phyloP scores from a whole-genome alignment of 2,797 vertebrate species.

The Coranthus polyacanthus region DNA sequence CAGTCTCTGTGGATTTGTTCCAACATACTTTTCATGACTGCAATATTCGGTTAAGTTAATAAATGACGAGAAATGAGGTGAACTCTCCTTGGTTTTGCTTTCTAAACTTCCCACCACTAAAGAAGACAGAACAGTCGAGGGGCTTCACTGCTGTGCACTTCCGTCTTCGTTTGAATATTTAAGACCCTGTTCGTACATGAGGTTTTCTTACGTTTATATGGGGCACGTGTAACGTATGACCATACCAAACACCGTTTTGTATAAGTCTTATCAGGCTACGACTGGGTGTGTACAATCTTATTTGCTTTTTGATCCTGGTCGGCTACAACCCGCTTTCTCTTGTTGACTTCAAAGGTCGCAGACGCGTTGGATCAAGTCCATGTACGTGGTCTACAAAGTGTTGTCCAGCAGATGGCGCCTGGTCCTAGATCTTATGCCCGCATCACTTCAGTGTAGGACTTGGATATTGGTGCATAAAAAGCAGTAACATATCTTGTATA shows the following conservation, averaged over 20 bases:
- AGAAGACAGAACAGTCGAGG: neutral
- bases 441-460: neutral
- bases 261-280: neutral
- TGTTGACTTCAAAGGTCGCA: neutral
- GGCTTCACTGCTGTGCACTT: conserved; percentile 4
- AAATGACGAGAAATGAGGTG: too few species aligned
- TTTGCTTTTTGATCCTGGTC: conserved; percentile 7
- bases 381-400: neutral
- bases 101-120: neutral
- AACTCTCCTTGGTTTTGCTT: too few species aligned
- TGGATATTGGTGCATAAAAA: neutral
- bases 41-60: neutral
- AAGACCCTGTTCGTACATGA: neutral
- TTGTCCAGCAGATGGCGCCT: conserved; percentile 60
- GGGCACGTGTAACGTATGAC: neutral
- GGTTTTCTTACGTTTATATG: neutral
- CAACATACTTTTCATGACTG: too few species aligned
- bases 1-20: too few species aligned
- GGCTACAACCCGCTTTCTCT: neutral
- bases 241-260: neutral
- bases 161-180: conserved; percentile 2
- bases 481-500: neutral
- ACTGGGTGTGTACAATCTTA: neutral
- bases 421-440: too few species aligned
- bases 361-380: conserved; percentile 12